Evolutionary conservation across 2,797 vertebrate species (phyloP).

Genomic region (Mormyrops boulengeri): DNA sequence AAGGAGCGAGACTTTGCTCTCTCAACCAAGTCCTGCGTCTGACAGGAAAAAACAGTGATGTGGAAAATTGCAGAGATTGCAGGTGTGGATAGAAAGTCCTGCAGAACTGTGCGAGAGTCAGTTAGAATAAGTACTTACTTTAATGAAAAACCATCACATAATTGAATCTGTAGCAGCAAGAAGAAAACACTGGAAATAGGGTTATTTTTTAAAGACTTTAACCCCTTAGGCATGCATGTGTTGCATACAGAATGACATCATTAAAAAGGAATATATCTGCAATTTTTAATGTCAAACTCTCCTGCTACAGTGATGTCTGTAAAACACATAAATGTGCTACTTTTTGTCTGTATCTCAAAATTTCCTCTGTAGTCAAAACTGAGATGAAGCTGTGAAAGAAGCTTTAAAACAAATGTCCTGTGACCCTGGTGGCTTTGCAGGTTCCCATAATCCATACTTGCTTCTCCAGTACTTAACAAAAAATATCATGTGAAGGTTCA

Average conservation of each 20-base stretch:
- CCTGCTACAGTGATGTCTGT: neutral
- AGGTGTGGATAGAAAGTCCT: slow-evolving; percentile 7
- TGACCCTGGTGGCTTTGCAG: neutral
- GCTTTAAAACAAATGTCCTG: neutral
- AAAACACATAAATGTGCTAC: neutral
- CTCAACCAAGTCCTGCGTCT: neutral
- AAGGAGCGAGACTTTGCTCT: neutral
- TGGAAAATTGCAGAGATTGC: slow-evolving; percentile 9
- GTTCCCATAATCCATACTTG: neutral
- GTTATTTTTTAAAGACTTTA: slow-evolving; percentile 5
- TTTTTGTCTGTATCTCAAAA: neutral
- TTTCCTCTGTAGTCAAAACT: neutral
- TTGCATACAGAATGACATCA: neutral
- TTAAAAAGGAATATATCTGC: slow-evolving; percentile 4
- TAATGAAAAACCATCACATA: neutral
- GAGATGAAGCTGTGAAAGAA: neutral
- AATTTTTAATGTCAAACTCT: neutral
- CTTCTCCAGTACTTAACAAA: neutral
- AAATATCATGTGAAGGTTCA: neutral
- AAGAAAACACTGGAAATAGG: neutral
- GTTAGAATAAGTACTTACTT: neutral
- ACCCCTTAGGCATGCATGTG: neutral
- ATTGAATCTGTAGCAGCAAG: slow-evolving; percentile 2
- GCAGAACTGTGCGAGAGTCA: neutral
- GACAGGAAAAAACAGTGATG: slow-evolving; percentile 8